Base-by-base conservation (phyloP, 2,113 vertebrate genomes). In the Gymnocephalus cernua region DNA sequence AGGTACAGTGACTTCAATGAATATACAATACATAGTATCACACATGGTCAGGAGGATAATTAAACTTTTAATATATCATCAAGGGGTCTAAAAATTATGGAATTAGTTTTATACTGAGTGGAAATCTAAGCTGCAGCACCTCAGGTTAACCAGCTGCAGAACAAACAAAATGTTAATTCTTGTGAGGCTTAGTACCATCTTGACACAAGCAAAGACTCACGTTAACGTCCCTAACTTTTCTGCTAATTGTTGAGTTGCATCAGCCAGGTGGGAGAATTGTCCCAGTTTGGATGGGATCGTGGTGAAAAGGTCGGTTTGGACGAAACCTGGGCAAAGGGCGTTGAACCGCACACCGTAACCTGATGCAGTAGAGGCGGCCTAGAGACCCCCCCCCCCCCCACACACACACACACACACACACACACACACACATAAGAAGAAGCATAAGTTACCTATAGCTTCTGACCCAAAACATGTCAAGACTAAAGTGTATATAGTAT, bases 321-420 rank as follows among this genome's bases (percentile, higher is more conserved):
- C 85, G 12, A 95, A 95, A 15, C 54, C 0, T 0, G 95, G 95
- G 44, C 95, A 95, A 38, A 95, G 19, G 1, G 12, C 27, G 6
- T 95, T 95, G 56, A 95, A 38, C 3, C 95, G 90, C n/a, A 95
- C 61, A 0, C 94, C 94, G 2, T 90, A 92, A 48, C 82, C 86
- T 6, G 62, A 89, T 0, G 35, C 3, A 0, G 6, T 3, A 3
- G 89, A 93, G 8, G 84, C 86, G 1, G 25, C 69, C 94, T 95
- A 12, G 5, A n/a, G n/a, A n/a, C n/a, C n/a, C n/a, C n/a, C n/a
- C n/a, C n/a, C n/a, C n/a, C n/a, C n/a, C n/a, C n/a, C 15, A 59
- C 3, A 50, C 15, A 76, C 3, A 63, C 23, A 32, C 0, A n/a
- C 53, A 21, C 29, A 12, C 32, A 76, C 4, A 67, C 14, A 71